A percentile compares a stretch with the other conserved stretches of the same genome.
phyloP scores from a whole-genome alignment of 2,888 invertebrate genomes.

The Eupithecia centaureata region DNA sequence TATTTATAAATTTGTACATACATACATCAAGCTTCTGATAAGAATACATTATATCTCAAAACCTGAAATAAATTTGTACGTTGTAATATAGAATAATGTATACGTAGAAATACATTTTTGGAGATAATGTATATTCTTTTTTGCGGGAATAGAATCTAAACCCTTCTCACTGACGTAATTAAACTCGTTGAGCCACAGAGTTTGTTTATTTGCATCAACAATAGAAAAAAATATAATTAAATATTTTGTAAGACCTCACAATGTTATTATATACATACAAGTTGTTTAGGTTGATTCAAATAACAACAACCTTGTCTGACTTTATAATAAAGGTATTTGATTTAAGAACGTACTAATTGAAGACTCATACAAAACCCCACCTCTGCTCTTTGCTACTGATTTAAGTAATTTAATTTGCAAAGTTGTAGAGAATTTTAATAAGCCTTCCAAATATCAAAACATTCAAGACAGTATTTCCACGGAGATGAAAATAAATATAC shows the following conservation, averaged over 20 bases:
- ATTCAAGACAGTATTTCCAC: constrained; percentile 46
- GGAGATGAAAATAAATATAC: constrained; percentile 6
- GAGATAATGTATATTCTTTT: no score
- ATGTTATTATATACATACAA: no score
- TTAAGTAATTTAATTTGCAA: constrained; percentile 61
- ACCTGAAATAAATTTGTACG: no score
- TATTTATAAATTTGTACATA: background rate
- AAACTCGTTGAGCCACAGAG: background rate
- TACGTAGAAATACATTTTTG: no score
- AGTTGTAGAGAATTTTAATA: constrained; percentile 64
- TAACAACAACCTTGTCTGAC: background rate
- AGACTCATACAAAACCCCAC: background rate
- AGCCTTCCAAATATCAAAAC: constrained; percentile 65
- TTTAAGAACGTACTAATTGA: background rate
- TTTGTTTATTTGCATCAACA: background rate
- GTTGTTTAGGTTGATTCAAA: background rate
- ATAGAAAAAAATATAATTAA: background rate
- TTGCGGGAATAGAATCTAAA: no score
- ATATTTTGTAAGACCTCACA: no score
- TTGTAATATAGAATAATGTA: no score
- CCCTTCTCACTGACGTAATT: background rate
- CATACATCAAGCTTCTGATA: background rate
- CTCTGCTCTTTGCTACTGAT: constrained; percentile 33
- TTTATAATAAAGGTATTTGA: constrained; percentile 4
- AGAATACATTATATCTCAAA: background rate